Conservation (phyloP, 1,140 invertebrate species). For the Drosophila hydei region DNA sequence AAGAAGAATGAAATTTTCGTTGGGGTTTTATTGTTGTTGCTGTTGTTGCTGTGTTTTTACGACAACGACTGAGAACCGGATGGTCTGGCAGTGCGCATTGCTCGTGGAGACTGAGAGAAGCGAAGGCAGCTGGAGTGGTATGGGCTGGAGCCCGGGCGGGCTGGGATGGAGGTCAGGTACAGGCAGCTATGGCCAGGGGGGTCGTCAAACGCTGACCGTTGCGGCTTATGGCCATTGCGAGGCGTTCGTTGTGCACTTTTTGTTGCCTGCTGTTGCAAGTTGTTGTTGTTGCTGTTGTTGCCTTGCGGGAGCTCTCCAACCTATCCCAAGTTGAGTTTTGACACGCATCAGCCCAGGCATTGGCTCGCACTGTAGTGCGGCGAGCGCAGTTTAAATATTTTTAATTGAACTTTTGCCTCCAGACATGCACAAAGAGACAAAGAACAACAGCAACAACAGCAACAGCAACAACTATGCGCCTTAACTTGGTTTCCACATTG, state of each 20-base stretch:
- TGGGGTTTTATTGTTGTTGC: slow-evolving; percentile 38
- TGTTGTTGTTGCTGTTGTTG: slow-evolving; percentile 45
- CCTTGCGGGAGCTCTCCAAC: slow-evolving; percentile 78
- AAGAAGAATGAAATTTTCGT: slow-evolving; percentile 79
- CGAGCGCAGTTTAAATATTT: slow-evolving; percentile 71
- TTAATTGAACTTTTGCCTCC: slow-evolving; percentile 78
- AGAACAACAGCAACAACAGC: slow-evolving; percentile 13
- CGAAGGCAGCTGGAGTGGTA: not conserved
- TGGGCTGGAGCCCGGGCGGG: not conserved
- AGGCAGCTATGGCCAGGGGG: slow-evolving; percentile 2
- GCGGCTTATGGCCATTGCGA: slow-evolving; percentile 54
- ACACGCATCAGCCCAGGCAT: slow-evolving; percentile 63
- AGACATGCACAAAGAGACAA: slow-evolving; percentile 25
- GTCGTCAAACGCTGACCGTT: slow-evolving; percentile 52
- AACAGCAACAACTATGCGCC: slow-evolving; percentile 24
- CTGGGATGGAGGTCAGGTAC: not conserved
- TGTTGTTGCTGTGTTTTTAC: slow-evolving; percentile 44
- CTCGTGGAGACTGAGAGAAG: not conserved
- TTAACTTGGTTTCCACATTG: slow-evolving; percentile 51
- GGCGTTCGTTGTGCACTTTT: slow-evolving; percentile 50
- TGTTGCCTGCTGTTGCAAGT: slow-evolving; percentile 30
- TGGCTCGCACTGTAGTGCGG: slow-evolving; percentile 36
- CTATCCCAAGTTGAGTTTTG: slow-evolving; percentile 78
- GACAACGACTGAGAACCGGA: slow-evolving; percentile 64
- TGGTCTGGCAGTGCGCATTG: slow-evolving; percentile 46